These are phyloP conservation scores for Acrocyrtus sp. DNA, from an alignment of 2,888 invertebrate species.

Conservation along the genomic window DNA sequence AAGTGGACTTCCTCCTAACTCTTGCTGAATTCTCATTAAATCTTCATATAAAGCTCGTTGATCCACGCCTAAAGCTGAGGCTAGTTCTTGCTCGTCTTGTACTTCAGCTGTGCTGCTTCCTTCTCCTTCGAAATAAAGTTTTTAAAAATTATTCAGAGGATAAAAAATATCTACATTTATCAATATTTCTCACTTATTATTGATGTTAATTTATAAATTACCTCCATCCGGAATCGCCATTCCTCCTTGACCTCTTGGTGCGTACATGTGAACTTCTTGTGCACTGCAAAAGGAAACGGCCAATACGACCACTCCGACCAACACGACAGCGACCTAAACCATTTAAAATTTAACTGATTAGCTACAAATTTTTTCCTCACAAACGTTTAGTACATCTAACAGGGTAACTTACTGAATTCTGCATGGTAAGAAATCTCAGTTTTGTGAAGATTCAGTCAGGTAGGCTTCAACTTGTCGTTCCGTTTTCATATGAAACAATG, in stretches of 20 bases:
- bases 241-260: conserved; percentile 5
- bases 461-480: too few relatives aligned
- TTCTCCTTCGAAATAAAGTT: background rate
- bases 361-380: too few relatives aligned
- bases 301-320: too few relatives aligned
- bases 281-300: too few relatives aligned
- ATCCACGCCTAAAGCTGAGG: conserved; percentile 24
- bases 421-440: too few relatives aligned
- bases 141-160: background rate
- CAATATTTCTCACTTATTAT: background rate
- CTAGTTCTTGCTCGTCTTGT: conserved; percentile 27
- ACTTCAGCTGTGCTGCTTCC: too few relatives aligned
- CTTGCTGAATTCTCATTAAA: conserved; percentile 29
- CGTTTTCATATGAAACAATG: too few relatives aligned
- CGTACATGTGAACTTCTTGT: conserved; percentile 26
- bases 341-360: too few relatives aligned
- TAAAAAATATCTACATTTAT: background rate
- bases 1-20: conserved; percentile 14
- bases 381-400: too few relatives aligned
- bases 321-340: too few relatives aligned
- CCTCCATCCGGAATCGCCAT: conserved; percentile 4
- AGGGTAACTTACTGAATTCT: too few relatives aligned
- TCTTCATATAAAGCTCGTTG: conserved; percentile 31
- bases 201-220: background rate
- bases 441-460: too few relatives aligned